Base-by-base conservation (phyloP, 2,113 vertebrate species). In the Rhabdornis inornatus region DNA sequence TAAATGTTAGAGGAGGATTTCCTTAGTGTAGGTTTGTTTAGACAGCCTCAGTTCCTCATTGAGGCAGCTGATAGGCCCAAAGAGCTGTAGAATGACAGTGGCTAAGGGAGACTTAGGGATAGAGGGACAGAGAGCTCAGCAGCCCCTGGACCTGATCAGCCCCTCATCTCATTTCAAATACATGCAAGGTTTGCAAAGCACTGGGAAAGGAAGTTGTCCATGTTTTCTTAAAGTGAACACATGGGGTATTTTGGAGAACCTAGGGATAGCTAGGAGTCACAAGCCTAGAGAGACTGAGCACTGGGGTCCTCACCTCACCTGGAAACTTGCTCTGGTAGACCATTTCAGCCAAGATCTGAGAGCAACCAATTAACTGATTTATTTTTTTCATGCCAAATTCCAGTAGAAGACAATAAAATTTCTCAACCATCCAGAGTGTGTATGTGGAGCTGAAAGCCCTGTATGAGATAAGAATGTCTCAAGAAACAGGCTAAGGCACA, bases 261-360 rank as follows among this genome's bases (percentile, higher is more conserved):
- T 70, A 18, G 39, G 23, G 4, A 30, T 9, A 31, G 13, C 8
- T 23, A 45, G 31, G 42, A 90, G 40, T 31, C 35, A 83, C 27
- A 81, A 53, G 10, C 5, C 1, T 8, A n/a, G 45, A 57, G 17
- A 40, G 9, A 27, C 0, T 28, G n/a, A 69, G 11, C 27, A 60
- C 28, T 15, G 7, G 3, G 28, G 10, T 21, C 44, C 68, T 27
- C 9, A n/a, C 3, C 5, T 65, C 28, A 56, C 17, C 45, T 55
- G 5, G 27, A 24, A 53, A 49, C 35, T 87, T 68, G 3, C 15
- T 44, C 9, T 52, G 22, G 15, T 27, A 55, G 31, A 40, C 25
- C 2, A 49, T 59, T 80, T 79, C 25, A 23, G 7, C 11, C 59
- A 72, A 76, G n/a, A 65, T 22, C 24, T 52, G 69, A 76, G 8